Evolutionary conservation across 2,888 invertebrate species (phyloP).

Genomic region (Thera britannica): DNA sequence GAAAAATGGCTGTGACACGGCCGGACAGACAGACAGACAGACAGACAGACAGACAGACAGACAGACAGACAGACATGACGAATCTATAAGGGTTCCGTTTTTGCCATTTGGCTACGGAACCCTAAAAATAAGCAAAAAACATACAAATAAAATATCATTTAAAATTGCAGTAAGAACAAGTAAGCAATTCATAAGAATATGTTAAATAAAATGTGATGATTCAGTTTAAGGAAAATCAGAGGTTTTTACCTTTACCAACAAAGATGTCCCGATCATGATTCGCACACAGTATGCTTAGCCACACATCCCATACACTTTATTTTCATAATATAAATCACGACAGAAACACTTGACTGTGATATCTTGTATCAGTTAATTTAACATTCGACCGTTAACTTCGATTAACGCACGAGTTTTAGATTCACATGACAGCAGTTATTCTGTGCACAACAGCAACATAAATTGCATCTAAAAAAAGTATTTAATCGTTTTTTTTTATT

Average conservation of each 20-base stretch:
- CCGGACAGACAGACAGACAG: too few species aligned
- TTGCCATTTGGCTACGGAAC: too few species aligned
- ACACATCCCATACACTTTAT: constrained; percentile 28
- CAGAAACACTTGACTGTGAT: constrained; percentile 39
- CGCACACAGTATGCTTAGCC: constrained; percentile 18
- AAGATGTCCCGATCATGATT: constrained; percentile 34
- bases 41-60: too few species aligned
- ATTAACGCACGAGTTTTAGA: constrained; percentile 48
- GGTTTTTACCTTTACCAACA: constrained; percentile 38
- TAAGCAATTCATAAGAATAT: neutral
- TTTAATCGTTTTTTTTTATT: constrained; percentile 1
- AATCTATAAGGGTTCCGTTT: too few species aligned
- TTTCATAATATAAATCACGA: constrained; percentile 38
- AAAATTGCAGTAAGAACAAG: neutral
- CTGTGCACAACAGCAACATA: constrained; percentile 28
- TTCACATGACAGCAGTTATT: constrained; percentile 60
- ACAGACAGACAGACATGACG: too few species aligned
- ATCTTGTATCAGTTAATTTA: constrained; percentile 38
- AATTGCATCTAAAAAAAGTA: neutral
- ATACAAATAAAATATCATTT: neutral
- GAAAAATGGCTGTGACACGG: too few species aligned
- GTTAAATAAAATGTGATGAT: neutral
- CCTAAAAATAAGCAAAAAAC: neutral
- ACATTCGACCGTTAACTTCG: constrained; percentile 37
- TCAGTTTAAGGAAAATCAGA: neutral